Base-by-base conservation (phyloP, 2,888 invertebrate species). In the Cabera pusaria region DNA sequence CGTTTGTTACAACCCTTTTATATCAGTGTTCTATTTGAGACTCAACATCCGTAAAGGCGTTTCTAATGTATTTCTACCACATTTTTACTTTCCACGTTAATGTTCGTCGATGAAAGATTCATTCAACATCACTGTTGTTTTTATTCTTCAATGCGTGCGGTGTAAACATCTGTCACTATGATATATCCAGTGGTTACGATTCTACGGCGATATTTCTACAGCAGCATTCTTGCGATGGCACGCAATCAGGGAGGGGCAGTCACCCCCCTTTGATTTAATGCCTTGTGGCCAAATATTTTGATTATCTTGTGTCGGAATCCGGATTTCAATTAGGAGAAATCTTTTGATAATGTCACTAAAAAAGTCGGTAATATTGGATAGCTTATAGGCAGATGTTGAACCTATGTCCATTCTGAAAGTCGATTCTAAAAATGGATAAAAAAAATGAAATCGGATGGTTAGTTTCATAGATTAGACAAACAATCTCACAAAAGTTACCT, bases 131-230 rank as follows among this genome's bases (percentile, higher is more conserved):
- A 23, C 29, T 16, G 44, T 41, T 48, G 45, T 46, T 53, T 41
- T 38, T 44, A 46, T 42, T 48, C 47, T 47, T 33, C n/a, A 20
- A 19, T 42, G 41, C 39, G 45, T 45, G 44, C 16, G 41, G 18
- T 12, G 52, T 53, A 53, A 53, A 50, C 48, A 53, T 24, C 43
- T 50, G 49, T 48, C 48, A 23, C 23, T 21, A 5, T 48, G 47
- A 45, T 50, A 49, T 44, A 53, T 46, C 38, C 50, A 50, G 42
- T 46, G 37, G 29, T 27, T 35, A 16, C 31, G 14, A 3, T 14
- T 20, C n/a, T 20, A 20, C 7, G n/a, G 1, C 4, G 4, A 19
- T 6, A 19, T 14, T 14, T 14, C 4, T 28, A 39, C 10, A 27
- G n/a, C 38, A 28, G 28, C 23, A 25, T 34, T 27, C 34, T 14